Base-by-base conservation (phyloP, 2,113 vertebrate species). In the Mormyrus iriodes region DNA sequence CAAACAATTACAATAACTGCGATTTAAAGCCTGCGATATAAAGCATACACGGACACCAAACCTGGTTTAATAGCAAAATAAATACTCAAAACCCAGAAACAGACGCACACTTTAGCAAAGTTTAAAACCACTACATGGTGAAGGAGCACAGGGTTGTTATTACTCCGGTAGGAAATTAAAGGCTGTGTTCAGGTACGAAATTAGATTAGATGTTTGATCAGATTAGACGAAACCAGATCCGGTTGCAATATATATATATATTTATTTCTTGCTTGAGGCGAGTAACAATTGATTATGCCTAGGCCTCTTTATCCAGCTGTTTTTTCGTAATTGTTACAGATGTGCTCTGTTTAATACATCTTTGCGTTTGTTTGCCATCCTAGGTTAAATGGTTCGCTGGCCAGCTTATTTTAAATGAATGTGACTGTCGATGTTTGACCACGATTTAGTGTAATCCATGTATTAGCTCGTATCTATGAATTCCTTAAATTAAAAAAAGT, bases 111-210 rank as follows among this genome's bases (percentile, higher is more conserved):
- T 27, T 85, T 85, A 52, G 4, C 48, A 49, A 49, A 52, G 12
- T 24, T 19, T 55, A 58, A 87, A 87, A 31, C 31, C 83, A 7
- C 19, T 1, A 9, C n/a, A 52, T n/a, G n/a, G n/a, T n/a, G n/a
- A n/a, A n/a, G n/a, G n/a, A n/a, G n/a, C n/a, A n/a, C n/a, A n/a
- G n/a, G n/a, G n/a, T n/a, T n/a, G n/a, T n/a, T 85, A 27, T 89
- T n/a, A 83, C 10, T 55, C 91, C 89, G 51, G 9, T 31, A 91
- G 48, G 69, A 91, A 87, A 90, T 91, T 48, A 86, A 90, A 91
- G 89, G 17, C 31, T 44, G 86, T 79, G 87, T 49, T 31, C 88
- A 88, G 85, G 35, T 46, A 88, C 88, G 87, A 31, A 92, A 90
- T 89, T 53, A 89, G 58, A 90, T 76, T 46, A 90, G 52, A 90